These are phyloP conservation scores for Crenuchus spilurus DNA, from an alignment of 2,797 vertebrate species.

Conservation along the genomic window DNA sequence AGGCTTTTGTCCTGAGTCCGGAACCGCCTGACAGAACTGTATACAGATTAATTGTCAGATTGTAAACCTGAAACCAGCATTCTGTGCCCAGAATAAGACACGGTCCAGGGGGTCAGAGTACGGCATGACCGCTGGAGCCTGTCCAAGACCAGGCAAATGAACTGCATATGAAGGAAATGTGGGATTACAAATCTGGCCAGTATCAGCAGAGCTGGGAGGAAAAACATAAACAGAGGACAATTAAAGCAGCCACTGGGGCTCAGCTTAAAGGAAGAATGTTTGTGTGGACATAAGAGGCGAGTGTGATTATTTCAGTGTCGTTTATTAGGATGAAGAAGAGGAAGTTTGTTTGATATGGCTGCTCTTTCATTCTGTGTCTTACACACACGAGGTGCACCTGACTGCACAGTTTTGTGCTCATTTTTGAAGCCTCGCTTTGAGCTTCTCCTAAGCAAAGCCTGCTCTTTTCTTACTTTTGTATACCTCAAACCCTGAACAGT, in stretches of 20 bases:
- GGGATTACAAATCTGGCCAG: slow-evolving; percentile 15
- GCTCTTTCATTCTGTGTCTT: slow-evolving; percentile 4
- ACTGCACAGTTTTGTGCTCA: neutral
- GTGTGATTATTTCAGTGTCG: slow-evolving; percentile 8
- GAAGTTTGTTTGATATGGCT: slow-evolving; percentile 16
- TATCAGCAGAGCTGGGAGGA: neutral
- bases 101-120: slow-evolving; percentile 16
- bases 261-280: slow-evolving; percentile 13
- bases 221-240: neutral
- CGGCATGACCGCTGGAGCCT: slow-evolving; percentile 26
- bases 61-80: slow-evolving; percentile 37
- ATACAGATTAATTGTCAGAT: slow-evolving; percentile 17
- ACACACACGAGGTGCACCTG: neutral
- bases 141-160: slow-evolving; percentile 25
- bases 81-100: slow-evolving; percentile 30
- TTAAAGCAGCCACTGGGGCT: neutral
- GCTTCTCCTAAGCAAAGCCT: neutral
- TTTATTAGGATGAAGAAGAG: neutral
- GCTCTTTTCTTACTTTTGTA: neutral
- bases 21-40: slow-evolving; percentile 19
- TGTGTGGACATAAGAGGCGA: slow-evolving; percentile 37
- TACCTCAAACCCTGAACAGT: neutral
- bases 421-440: slow-evolving; percentile 4
- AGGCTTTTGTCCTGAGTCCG: slow-evolving; percentile 18
- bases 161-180: slow-evolving; percentile 37